Percentiles rank a stretch among this genome's conserved stretches.
Evolutionary conservation across 1,140 invertebrate species (phyloP).

Genomic region (Pollicipes pollicipes): DNA sequence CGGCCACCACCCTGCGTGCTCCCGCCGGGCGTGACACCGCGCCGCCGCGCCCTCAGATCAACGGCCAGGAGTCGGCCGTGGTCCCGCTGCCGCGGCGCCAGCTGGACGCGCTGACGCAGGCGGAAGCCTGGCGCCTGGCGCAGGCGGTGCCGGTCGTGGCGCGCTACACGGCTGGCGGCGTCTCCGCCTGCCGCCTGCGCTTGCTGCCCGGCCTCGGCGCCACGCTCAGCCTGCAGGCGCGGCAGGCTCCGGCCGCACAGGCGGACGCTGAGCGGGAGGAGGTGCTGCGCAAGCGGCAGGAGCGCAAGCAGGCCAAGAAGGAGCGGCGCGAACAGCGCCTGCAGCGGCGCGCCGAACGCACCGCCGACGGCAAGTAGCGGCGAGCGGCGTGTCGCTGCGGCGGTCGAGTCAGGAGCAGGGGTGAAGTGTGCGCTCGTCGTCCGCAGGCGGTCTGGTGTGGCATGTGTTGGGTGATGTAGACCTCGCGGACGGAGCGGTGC

Average conservation of each 20-base stretch:
- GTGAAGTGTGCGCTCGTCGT: no score
- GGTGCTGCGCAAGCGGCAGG: neutral
- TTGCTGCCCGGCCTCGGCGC: neutral
- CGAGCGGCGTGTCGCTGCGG: no score
- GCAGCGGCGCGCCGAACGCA: neutral
- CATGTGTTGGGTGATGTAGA: no score
- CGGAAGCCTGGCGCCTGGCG: neutral
- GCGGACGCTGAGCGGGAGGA: neutral
- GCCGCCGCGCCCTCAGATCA: neutral
- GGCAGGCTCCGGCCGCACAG: neutral
- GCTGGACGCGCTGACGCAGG: neutral
- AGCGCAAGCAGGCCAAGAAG: neutral
- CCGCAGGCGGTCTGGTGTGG: no score
- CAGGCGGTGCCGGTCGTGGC: neutral
- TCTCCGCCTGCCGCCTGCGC: neutral
- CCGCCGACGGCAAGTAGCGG: no score
- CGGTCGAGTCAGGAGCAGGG: no score
- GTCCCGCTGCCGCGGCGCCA: neutral
- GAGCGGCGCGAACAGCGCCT: neutral
- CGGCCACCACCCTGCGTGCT: no score
- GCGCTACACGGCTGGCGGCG: neutral
- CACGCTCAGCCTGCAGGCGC: neutral
- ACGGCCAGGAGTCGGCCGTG: neutral
- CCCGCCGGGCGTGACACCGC: no score
- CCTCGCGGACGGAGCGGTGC: no score